Percentiles rank a stretch among this genome's conserved stretches.
These are phyloP conservation scores for Scomberomorus guttatus DNA, from an alignment of 2,797 vertebrate genomes.

Conservation along the genomic window DNA sequence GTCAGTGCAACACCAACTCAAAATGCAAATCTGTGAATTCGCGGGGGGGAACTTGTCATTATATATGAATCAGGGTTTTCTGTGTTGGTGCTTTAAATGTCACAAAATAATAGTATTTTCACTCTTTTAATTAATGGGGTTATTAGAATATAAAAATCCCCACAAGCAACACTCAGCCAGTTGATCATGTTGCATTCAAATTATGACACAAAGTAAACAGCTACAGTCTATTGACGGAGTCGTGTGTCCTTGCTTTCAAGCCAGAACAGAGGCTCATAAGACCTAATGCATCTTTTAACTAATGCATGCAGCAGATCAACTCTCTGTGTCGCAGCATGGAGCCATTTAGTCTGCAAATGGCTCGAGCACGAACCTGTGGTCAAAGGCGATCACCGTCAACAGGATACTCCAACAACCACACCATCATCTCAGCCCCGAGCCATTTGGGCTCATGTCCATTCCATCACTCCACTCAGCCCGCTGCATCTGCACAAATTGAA, in stretches of 20 bases:
- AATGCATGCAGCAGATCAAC: constrained; percentile 39
- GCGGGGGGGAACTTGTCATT: not conserved
- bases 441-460: constrained; percentile 20
- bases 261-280: constrained; percentile 9
- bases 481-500: constrained; percentile 23
- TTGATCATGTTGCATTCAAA: not conserved
- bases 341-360: constrained; percentile 56
- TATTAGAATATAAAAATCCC: not conserved
- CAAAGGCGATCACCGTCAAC: constrained; percentile 20
- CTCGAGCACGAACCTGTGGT: not conserved
- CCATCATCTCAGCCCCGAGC: not conserved
- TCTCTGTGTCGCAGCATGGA: not conserved
- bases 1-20: not conserved
- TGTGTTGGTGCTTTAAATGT: not conserved
- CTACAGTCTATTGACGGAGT: not conserved
- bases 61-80: not conserved
- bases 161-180: not conserved
- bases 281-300: constrained; percentile 14
- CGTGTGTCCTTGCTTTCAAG: not conserved
- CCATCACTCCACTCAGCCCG: constrained; percentile 23
- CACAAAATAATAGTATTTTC: not conserved
- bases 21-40: too few relatives aligned
- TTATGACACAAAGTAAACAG: not conserved
- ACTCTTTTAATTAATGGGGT: too few relatives aligned
- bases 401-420: constrained; percentile 18